Evolutionary conservation across 2,113 vertebrate genomes (phyloP), one percentile per base, ranked within the genome.

Genomic region (Engystomops pustulosus): DNA sequence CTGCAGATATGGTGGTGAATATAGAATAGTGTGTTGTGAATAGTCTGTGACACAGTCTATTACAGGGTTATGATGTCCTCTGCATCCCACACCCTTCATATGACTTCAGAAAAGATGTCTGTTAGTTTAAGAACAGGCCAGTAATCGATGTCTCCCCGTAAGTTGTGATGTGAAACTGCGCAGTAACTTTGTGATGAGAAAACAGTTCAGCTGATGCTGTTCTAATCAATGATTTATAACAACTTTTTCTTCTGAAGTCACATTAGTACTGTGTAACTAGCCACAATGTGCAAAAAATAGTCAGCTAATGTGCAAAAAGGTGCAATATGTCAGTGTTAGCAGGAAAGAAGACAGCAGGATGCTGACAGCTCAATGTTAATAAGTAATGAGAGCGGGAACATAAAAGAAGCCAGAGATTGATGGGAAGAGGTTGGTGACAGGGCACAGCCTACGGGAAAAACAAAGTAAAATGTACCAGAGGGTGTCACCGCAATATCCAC

Each of bases 191-290:
- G 23, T 38, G 71, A 83, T 81, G 38, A 76, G 49, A 70, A 45
- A 47, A 70, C 34, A 69, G 47, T 79, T 55, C 34, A 36, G 32
- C 44, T 51, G 32, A 84, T 78, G 62, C 45, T 84, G 32, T 53
- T 76, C 60, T 78, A 65, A 70, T 84, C 49, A 69, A 79, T 79
- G 62, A 84, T 84, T 84, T 79, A 84, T 84, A 69, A 44, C 36
- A 55, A 36, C 32, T 25, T 78, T 79, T 9, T 12, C 45, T 77
- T 78, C 83, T 78, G 62, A 78, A 84, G 62, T 70, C 71, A 36
- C 62, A 84, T 84, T 79, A 69, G 74, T 34, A 32, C 25, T 41
- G 32, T 69, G 44, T 69, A 84, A 53, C 45, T 79, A 70, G 47
- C 34, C 83, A 58, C 47, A 69, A 84, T 70, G 62, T 78, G 62